Percentiles rank a stretch among this genome's conserved stretches.
Conservation (phyloP, 2,888 invertebrate species). For the Embidobia sp. region DNA sequence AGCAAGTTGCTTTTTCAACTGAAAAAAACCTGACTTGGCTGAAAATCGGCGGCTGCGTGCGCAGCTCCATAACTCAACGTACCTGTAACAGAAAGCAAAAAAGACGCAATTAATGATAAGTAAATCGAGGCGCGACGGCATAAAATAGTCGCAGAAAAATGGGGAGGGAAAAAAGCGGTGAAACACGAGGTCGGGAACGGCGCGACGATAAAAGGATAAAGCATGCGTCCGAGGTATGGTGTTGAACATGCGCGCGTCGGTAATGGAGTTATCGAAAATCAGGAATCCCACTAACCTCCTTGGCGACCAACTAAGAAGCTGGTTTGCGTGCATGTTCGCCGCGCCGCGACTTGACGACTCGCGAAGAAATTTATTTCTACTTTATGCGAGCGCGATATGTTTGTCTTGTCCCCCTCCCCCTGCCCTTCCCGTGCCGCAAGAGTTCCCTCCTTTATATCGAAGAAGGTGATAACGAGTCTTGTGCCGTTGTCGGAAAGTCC, state of each 20-base stretch:
- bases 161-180: conserved; percentile 2
- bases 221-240: conserved; percentile 2
- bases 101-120: conserved; percentile 27
- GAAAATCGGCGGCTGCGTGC: background rate
- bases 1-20: no score
- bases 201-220: conserved; percentile 32
- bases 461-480: conserved; percentile 15
- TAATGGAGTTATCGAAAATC: conserved; percentile 77
- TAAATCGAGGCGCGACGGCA: conserved; percentile 13
- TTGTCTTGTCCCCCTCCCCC: background rate
- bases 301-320: conserved; percentile 72
- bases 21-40: no score
- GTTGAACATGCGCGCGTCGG: conserved; percentile 26
- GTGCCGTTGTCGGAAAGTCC: conserved; percentile 24
- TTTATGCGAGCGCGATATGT: conserved; percentile 70
- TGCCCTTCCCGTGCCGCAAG: background rate
- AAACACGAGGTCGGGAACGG: conserved; percentile 15
- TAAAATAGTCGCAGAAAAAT: conserved; percentile 2
- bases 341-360: conserved; percentile 67
- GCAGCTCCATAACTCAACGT: conserved; percentile 3
- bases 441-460: conserved; percentile 7
- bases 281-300: conserved; percentile 78
- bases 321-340: conserved; percentile 66
- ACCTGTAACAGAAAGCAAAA: conserved; percentile 34
- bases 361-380: conserved; percentile 72